phyloP scores from a whole-genome alignment of 2,797 vertebrate species.

The Aythya fuligula region DNA sequence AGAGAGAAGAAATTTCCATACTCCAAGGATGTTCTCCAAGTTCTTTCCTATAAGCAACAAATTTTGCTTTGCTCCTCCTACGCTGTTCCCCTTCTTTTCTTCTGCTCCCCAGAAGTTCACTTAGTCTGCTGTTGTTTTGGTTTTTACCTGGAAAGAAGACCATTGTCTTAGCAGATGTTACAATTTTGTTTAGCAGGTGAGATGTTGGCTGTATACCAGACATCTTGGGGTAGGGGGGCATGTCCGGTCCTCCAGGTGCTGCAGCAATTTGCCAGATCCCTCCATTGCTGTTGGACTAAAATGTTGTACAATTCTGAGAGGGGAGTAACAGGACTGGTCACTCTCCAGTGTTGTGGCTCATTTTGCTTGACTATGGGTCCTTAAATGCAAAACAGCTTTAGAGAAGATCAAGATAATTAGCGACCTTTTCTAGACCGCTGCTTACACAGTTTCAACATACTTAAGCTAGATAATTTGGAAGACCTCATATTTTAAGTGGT shows the following conservation, averaged over 20 bases:
- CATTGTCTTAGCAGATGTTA: not conserved
- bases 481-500: not conserved
- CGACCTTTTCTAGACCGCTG: not conserved
- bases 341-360: not conserved
- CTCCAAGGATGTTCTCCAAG: not conserved
- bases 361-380: not conserved
- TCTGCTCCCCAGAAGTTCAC: not conserved
- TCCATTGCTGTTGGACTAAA: not conserved
- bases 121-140: not conserved
- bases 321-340: not conserved
- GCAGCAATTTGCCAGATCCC: not conserved
- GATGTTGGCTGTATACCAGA: not conserved
- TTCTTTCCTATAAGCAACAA: not conserved
- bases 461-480: not conserved
- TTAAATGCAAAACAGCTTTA: not conserved
- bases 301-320: not conserved
- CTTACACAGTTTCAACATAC: not conserved
- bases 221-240: rapidly evolving
- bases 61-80: not conserved
- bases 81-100: not conserved
- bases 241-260: not conserved
- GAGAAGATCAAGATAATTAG: not conserved
- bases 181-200: not conserved
- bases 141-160: not conserved
- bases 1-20: not conserved